Base-by-base conservation (phyloP, 2,888 invertebrate species). In the Muscina levida region DNA sequence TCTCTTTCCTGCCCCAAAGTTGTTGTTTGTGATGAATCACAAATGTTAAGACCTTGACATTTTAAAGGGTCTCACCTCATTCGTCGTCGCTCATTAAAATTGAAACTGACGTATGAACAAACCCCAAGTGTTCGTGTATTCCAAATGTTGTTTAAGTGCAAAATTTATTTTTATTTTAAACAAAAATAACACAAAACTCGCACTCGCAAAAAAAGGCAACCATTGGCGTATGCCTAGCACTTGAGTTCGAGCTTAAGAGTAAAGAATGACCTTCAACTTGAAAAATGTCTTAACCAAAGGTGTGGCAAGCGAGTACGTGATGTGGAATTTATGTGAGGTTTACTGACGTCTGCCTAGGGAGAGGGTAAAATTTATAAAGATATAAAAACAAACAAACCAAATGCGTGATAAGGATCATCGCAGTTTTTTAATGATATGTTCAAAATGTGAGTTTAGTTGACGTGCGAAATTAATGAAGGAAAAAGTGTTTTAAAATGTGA, bases 231-330 rank as follows among this genome's bases (percentile, higher is more conserved):
- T 10, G 22, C 13, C 6, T 10, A 15, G 19, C 62, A 31, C 39
- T 26, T 48, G 46, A 66, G 46, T 48, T 48, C 17, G 22, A 24
- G 26, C 46, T 24, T 10, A 22, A 15, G 13, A 26, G 22, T 15
- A n/a, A n/a, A 22, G 46, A 72, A 39, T 51, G 65, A 70, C 74
- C 78, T 79, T 79, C 74, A 74, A 79, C 74, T 79, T 79, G 71
- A 51, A 74, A 74, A 70, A 42, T 51, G 39, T 31, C 48, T 74
- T 73, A 66, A 48, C 15, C 15, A 39, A 48, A 70, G 72, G 68
- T 68, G 72, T 77, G 72, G 66, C 15, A 42, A 17, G 6, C 15
- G 37, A 15, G 19, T 19, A 48, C 48, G 10, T 4, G 48, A 2
- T 19, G 48, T 48, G 48, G 19, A 15, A 48, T 48, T 8, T 17